Evolutionary conservation across 1,140 invertebrate genomes (phyloP).

Genomic region (Zophobas atratus): DNA sequence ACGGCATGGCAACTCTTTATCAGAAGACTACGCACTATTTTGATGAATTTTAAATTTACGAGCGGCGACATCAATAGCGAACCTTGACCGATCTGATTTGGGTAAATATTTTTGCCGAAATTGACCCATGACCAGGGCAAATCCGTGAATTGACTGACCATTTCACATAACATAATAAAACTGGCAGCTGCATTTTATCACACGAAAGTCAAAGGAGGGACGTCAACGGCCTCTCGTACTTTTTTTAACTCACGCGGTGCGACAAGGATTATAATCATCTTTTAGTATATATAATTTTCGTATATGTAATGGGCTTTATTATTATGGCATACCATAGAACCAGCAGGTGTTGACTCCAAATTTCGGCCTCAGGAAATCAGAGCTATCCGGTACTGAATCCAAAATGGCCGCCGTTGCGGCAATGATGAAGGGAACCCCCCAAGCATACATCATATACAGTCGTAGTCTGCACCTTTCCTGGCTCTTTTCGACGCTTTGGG

Average conservation of each 20-base stretch:
- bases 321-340: slow-evolving; percentile 78
- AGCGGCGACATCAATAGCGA: neutral
- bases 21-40: neutral
- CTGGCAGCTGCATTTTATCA: too few relatives aligned
- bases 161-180: too few relatives aligned
- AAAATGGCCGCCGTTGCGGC: slow-evolving; percentile 79
- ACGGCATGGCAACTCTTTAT: slow-evolving; percentile 35
- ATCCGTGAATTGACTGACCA: too few relatives aligned
- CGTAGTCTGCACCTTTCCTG: slow-evolving; percentile 84
- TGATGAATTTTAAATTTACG: neutral
- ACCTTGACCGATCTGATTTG: slow-evolving; percentile 8
- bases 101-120: too few relatives aligned
- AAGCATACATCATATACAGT: slow-evolving; percentile 85
- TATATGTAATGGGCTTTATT: neutral
- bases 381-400: slow-evolving; percentile 74
- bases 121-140: too few relatives aligned
- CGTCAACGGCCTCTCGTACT: too few relatives aligned
- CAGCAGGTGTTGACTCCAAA: slow-evolving; percentile 84
- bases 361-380: slow-evolving; percentile 77
- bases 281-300: neutral
- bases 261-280: too few relatives aligned
- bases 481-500: slow-evolving; percentile 85
- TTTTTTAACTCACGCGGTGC: too few relatives aligned
- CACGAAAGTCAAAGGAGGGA: too few relatives aligned
- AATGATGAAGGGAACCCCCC: slow-evolving; percentile 83